Base-by-base conservation (phyloP, 1,140 invertebrate species). In the Drosophila kepulauana region DNA sequence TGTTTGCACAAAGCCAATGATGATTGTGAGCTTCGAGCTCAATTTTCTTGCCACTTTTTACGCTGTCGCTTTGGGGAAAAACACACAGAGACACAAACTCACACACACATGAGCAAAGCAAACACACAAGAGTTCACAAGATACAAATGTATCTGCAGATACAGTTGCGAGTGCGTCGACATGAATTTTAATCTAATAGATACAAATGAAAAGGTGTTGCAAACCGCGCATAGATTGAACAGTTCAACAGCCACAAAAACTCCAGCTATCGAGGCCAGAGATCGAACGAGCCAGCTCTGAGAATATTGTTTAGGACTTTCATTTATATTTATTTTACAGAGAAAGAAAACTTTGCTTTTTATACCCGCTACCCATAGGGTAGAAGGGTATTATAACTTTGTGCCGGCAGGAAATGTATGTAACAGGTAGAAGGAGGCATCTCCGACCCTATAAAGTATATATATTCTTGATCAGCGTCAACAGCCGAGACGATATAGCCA, bases 141-240 rank as follows among this genome's bases (percentile, higher is more conserved):
- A 57, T 45, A 67, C 56, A 51, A 8, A 15, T 13, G 15, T n/a
- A 63, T 16, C 54, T 66, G 59, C 52, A 64, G 66, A 8, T 45
- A 61, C 76, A 35, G 30, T 35, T 80, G 79, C 64, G 65, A 76
- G 79, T 82, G 82, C 78, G 78, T 79, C 85, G 84, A 89, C 89
- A 91, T 91, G 88, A 89, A 91, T 91, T 91, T 91, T 89, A 91
- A 91, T 91, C 84, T 91, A 91, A 91, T 91, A 91, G 88, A 91
- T 91, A 91, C 89, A 91, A 91, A 91, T 91, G 89, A 89, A 89
- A 80, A 89, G 79, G 89, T 89, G 88, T 88, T 91, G 13, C 5
- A 30, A 15, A 30, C 6, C n/a, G n/a, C 11, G 25, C 49, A 13
- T 33, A 33, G 51, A 30, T 52, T 52, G 51, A 73, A 79, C 68